A percentile compares a stretch with the other conserved stretches of the same genome.
Evolutionary conservation across 2,888 invertebrate genomes (phyloP).

Genomic region (Terebella lapidaria): DNA sequence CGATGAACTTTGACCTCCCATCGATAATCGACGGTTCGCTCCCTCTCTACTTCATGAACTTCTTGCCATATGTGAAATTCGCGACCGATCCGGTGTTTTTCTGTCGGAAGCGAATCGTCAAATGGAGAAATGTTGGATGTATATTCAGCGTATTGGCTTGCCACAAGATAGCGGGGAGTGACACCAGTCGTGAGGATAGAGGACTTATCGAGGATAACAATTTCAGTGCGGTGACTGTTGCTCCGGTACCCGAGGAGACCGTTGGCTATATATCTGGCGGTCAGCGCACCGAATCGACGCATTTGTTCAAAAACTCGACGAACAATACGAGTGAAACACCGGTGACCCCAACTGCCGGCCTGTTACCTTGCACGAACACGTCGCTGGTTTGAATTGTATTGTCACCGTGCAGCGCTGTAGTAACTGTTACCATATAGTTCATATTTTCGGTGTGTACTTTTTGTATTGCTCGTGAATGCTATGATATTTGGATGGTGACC

Average conservation of each 20-base stretch:
- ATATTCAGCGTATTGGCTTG: not conserved
- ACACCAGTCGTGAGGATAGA: not conserved
- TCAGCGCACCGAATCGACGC: no score
- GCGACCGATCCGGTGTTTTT: constrained; percentile 2
- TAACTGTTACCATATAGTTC: no score
- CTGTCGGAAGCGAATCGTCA: not conserved
- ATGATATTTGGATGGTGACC: no score
- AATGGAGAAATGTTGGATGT: not conserved
- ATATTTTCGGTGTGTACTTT: no score
- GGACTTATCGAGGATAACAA: not conserved
- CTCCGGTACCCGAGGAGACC: not conserved
- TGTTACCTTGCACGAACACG: no score
- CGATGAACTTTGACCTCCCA: constrained; percentile 1
- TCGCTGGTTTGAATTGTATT: no score
- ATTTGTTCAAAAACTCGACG: no score
- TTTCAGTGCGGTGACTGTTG: not conserved
- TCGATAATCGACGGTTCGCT: not conserved
- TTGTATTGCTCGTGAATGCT: no score
- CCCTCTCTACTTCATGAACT: not conserved
- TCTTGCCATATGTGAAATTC: constrained; percentile 1
- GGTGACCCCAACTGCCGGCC: no score
- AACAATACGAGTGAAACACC: no score
- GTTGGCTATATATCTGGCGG: no score
- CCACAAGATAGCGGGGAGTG: not conserved
- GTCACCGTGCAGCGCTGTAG: no score